These are phyloP conservation scores for Kryptopterus vitreolus DNA, from an alignment of 2,797 vertebrate species.

Conservation along the genomic window DNA sequence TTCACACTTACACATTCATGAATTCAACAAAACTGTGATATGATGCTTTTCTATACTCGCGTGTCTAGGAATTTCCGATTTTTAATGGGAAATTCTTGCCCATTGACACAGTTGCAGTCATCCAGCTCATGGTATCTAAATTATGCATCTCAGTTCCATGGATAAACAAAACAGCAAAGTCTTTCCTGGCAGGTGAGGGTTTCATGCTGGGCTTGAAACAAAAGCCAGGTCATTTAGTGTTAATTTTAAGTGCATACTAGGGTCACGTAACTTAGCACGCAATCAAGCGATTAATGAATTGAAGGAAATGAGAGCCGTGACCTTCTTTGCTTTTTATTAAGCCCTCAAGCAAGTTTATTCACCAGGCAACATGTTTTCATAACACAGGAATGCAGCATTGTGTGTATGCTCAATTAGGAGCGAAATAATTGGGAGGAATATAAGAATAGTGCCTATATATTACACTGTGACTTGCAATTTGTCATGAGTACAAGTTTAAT, in stretches of 20 bases:
- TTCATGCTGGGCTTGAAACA: conserved; percentile 31
- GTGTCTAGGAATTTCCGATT: not conserved
- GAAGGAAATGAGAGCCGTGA: conserved; percentile 42
- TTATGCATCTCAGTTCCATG: conserved; percentile 4
- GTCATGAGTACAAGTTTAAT: conserved; percentile 18
- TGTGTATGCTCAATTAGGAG: not conserved
- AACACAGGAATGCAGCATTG: conserved; percentile 3
- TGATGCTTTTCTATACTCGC: not conserved
- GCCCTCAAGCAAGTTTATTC: conserved; percentile 6
- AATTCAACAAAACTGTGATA: not conserved
- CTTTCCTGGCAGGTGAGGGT: conserved; percentile 23
- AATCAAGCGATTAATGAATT: conserved; percentile 41
- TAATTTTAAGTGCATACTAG: conserved; percentile 24
- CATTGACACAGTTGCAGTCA: not conserved
- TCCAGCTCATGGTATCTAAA: conserved; percentile 8
- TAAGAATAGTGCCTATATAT: not conserved
- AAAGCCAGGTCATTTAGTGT: conserved; percentile 40
- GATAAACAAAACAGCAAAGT: conserved; percentile 22
- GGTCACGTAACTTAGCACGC: conserved; percentile 24
- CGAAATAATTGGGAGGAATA: conserved; percentile 2
- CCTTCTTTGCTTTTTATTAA: conserved; percentile 13
- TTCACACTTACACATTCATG: not conserved
- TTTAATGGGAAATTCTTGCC: not conserved
- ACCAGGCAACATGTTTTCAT: conserved; percentile 3
- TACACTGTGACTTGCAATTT: not conserved